phyloP scores from a whole-genome alignment of 2,113 vertebrate genomes.

The sheep (Ovis aries) region ARS-UI_Ramb_v3.0 NC_056071.1:15268501-15269000 shows the following conservation, averaged over 20 bases:
- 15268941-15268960: neutral
- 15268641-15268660: neutral
- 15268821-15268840: conserved; percentile 96
- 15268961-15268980: neutral
- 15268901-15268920: neutral
- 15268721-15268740: conserved; percentile 83
- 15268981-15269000: neutral
- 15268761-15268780: conserved; percentile 93
- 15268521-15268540: neutral
- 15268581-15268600: accelerated
- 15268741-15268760: conserved; percentile 86
- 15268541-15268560: neutral
- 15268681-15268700: neutral
- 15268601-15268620: neutral
- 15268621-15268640: neutral
- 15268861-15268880: neutral
- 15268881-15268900: neutral
- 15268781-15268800: conserved; percentile 93
- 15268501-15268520: neutral
- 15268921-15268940: neutral
- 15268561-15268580: neutral
- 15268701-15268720: neutral
- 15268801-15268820: conserved; percentile 95
- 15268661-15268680: neutral
- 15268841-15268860: conserved; percentile 84